Conservation (phyloP, 2,797 vertebrate species). For the Heliangelus exortis region DNA sequence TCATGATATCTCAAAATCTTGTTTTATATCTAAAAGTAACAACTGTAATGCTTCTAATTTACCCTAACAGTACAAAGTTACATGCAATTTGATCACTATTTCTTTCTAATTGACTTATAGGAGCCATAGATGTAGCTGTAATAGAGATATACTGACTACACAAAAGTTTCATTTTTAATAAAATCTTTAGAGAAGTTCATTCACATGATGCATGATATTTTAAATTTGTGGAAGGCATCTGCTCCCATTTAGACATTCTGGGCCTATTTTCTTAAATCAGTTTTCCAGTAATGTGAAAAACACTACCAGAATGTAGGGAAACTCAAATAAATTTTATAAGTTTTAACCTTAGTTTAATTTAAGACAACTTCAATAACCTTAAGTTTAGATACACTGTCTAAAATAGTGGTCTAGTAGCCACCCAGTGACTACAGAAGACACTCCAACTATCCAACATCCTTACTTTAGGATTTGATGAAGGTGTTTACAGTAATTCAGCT, state of each 20-base stretch:
- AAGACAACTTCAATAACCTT: not conserved
- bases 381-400: not conserved
- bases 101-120: not conserved
- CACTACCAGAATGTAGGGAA: too few relatives aligned
- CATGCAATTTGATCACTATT: not conserved
- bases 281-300: too few relatives aligned
- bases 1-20: not conserved
- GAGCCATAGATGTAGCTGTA: not conserved
- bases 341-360: not conserved
- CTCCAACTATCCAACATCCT: not conserved
- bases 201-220: too few relatives aligned
- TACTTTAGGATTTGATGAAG: not conserved
- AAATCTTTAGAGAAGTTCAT: not conserved
- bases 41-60: not conserved
- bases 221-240: too few relatives aligned
- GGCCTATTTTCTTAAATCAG: too few relatives aligned
- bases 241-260: too few relatives aligned
- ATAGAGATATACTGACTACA: not conserved
- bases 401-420: not conserved
- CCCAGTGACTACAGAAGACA: not conserved
- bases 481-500: not conserved
- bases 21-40: not conserved
- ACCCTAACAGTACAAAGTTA: not conserved
- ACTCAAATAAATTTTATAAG: too few relatives aligned
- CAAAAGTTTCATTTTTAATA: not conserved